Base-by-base conservation (phyloP, 2,797 vertebrate species). In the Malurus splendens region DNA sequence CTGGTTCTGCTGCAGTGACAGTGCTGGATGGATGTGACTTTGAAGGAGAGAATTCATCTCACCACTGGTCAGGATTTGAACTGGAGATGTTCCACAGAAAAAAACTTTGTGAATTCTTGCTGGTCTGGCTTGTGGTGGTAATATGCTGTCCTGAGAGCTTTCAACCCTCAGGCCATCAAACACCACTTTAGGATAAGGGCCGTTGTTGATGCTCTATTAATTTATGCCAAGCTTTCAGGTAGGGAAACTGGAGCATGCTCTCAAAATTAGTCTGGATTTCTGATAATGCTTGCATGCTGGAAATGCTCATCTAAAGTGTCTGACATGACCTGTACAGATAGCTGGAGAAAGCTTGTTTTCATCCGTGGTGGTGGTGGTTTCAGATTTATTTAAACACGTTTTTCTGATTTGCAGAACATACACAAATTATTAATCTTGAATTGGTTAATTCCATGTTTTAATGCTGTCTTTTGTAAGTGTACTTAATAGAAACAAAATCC, bases 21-120 rank as follows among this genome's bases (percentile, higher is more conserved):
- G 7, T 54, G 25, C 32, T 61, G 47, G 23, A 27, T 14, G 12
- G n/a, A 33, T 36, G 11, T 65, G 38, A 48, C 82, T 73, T 45
- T 62, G 33, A 61, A 83, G 28, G 36, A 51, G 59, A 54, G 48
- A 67, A 30, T 68, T 68, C 23, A 22, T 64, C 25, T 77, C 7
- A 1, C 12, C 0, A 0, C 24, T 80, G 32, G 8, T 70, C 18
- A 14, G 38, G n/a, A 38, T 18, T 50, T 33, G 50, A 22, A 3
- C 44, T 59, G 59, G 48, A 78, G 36, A 6, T 68, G 23, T 59
- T 83, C 30, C 28, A 38, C 36, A n/a, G 66, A n/a, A 50, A 1
- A 74, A 51, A n/a, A 12, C 14, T 15, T 27, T 3, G 1, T 59
- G 28, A 38, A 23, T 83, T 87, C 44, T 78, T 87, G 2, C 18